Percentiles rank a stretch among this genome's conserved stretches.
These are phyloP conservation scores for Rafetus swinhoei DNA, from an alignment of 2,113 vertebrate species.

Conservation along the genomic window DNA sequence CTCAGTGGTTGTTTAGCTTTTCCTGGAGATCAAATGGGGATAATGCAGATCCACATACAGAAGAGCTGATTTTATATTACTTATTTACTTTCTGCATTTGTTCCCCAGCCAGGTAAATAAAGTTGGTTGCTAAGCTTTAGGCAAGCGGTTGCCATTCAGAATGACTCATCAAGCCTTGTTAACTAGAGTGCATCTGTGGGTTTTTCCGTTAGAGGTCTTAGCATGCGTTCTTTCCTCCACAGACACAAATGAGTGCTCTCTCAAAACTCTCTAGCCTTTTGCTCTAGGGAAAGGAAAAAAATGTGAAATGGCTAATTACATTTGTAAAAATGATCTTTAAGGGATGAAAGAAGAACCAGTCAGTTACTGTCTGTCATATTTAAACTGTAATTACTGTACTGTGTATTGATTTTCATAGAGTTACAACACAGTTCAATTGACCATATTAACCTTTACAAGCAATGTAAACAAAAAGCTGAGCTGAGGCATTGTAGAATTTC, in stretches of 20 bases:
- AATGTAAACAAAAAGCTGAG: neutral
- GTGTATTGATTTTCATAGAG: rapidly evolving
- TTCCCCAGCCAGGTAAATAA: neutral
- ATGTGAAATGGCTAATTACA: neutral
- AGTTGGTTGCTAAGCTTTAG: conserved; percentile 22
- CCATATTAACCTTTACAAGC: neutral
- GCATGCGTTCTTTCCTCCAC: neutral
- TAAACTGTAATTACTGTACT: neutral
- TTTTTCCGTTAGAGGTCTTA: neutral
- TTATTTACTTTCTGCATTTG: neutral
- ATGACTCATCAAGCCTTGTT: conserved; percentile 28
- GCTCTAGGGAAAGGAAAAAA: neutral
- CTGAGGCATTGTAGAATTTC: neutral
- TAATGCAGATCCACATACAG: rapidly evolving
- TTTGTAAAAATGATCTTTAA: neutral
- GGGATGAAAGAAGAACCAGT: neutral
- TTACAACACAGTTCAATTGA: neutral
- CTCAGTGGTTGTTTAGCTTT: neutral
- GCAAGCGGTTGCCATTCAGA: neutral
- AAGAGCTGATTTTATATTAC: neutral
- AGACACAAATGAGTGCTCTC: conserved; percentile 34
- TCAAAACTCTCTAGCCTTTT: neutral
- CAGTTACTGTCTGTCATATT: neutral
- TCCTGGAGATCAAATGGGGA: neutral
- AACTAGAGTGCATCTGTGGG: conserved; percentile 54